These are phyloP conservation scores for Harpalus rufipes DNA, from an alignment of 2,888 invertebrate species.

Conservation along the genomic window DNA sequence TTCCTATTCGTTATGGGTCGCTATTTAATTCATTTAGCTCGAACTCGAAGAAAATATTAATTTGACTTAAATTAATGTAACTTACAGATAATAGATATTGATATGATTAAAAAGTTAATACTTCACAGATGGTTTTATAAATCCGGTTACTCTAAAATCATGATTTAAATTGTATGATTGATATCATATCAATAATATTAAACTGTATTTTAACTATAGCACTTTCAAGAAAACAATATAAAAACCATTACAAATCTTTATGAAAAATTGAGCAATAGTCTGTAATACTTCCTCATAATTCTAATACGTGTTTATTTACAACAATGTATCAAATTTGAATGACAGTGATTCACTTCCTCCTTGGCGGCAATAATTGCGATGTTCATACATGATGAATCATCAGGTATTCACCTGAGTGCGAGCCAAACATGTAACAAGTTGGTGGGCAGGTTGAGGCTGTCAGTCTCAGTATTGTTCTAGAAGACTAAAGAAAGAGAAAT, in stretches of 20 bases:
- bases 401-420: conserved; percentile 22
- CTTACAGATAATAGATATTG: no score
- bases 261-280: not conserved
- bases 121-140: no score
- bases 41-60: no score
- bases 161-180: no score
- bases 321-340: conserved; percentile 15
- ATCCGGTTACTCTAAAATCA: no score
- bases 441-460: conserved; percentile 1
- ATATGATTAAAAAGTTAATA: no score
- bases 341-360: conserved; percentile 33
- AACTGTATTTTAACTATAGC: no score
- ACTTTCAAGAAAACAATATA: no score
- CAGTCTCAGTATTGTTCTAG: conserved; percentile 22
- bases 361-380: conserved; percentile 30
- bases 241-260: not conserved
- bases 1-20: no score
- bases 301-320: conserved; percentile 7
- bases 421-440: conserved; percentile 7
- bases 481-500: conserved; percentile 36
- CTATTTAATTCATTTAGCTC: no score
- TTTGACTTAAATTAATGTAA: no score
- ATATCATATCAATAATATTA: no score
- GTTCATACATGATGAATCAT: conserved; percentile 20
- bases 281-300: not conserved